phyloP scores from a whole-genome alignment of 2,888 invertebrate species.

The Troides oblongomaculatus region DNA sequence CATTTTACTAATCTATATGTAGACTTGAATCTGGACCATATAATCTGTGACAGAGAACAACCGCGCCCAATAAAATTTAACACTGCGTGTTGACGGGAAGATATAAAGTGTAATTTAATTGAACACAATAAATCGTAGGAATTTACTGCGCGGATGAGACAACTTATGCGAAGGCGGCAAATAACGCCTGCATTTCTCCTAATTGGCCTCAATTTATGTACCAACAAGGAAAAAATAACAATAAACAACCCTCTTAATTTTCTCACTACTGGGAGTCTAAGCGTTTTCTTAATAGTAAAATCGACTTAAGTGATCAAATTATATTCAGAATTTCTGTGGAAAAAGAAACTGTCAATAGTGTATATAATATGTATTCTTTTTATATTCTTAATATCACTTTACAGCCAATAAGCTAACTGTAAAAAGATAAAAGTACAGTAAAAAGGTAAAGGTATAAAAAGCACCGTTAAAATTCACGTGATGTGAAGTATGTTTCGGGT shows the following conservation, averaged over 20 bases:
- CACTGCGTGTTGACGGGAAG: background rate
- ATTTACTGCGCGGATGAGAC: constrained; percentile 21
- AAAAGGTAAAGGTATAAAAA: constrained; percentile 3
- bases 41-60: background rate
- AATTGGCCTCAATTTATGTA: constrained; percentile 7
- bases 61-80: background rate
- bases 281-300: too few relatives aligned
- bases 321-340: background rate
- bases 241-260: background rate
- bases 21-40: background rate
- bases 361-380: background rate
- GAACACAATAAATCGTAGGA: constrained; percentile 23
- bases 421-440: constrained; percentile 7
- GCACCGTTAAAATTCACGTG: constrained; percentile 3
- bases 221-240: background rate
- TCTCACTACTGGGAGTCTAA: too few relatives aligned
- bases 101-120: constrained; percentile 23
- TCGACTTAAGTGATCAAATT: background rate
- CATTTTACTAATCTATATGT: background rate
- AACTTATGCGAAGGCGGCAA: constrained; percentile 13
- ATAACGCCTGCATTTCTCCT: constrained; percentile 8
- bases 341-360: background rate
- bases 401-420: background rate
- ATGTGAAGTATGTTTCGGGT: constrained; percentile 2
- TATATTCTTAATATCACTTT: background rate